A percentile compares a stretch with the other conserved stretches of the same genome.
These are phyloP conservation scores for Chesias legatella DNA, from an alignment of 2,888 invertebrate species.

Conservation along the genomic window DNA sequence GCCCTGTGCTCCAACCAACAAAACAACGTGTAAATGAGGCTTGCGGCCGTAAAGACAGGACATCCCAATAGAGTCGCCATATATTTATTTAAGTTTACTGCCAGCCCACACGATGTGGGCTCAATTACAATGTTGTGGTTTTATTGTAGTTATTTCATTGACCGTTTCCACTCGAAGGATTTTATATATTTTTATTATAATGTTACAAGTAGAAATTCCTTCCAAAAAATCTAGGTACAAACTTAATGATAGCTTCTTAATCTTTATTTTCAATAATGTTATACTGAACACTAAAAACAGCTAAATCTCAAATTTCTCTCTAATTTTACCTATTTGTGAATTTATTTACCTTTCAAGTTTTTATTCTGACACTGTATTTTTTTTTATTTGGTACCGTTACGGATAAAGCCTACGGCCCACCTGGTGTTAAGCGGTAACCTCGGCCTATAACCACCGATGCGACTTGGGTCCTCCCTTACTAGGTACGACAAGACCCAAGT, in stretches of 20 bases:
- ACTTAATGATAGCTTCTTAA: not conserved
- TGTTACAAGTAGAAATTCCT: slow-evolving; percentile 11
- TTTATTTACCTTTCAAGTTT: too few relatives aligned
- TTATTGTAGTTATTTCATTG: slow-evolving; percentile 61
- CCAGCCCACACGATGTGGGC: slow-evolving; percentile 59
- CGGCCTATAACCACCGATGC: too few relatives aligned
- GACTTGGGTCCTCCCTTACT: too few relatives aligned
- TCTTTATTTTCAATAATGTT: too few relatives aligned
- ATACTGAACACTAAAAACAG: too few relatives aligned
- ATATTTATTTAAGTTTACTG: slow-evolving; percentile 79
- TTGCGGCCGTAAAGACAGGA: slow-evolving; percentile 56
- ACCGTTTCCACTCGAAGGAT: slow-evolving; percentile 46
- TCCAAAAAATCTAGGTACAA: not conserved
- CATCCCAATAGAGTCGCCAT: slow-evolving; percentile 74
- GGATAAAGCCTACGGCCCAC: too few relatives aligned
- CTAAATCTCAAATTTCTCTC: not conserved
- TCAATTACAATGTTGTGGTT: slow-evolving; percentile 66
- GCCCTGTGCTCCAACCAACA: too few relatives aligned
- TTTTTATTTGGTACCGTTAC: too few relatives aligned
- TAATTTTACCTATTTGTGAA: too few relatives aligned
- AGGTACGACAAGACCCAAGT: too few relatives aligned
- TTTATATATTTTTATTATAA: slow-evolving; percentile 28
- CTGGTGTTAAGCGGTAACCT: too few relatives aligned
- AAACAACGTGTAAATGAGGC: slow-evolving; percentile 37
- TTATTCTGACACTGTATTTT: too few relatives aligned